A percentile compares a stretch with the other conserved stretches of the same genome.
These are phyloP conservation scores for Meandrusa payeni DNA, from an alignment of 2,888 invertebrate species.

Conservation along the genomic window DNA sequence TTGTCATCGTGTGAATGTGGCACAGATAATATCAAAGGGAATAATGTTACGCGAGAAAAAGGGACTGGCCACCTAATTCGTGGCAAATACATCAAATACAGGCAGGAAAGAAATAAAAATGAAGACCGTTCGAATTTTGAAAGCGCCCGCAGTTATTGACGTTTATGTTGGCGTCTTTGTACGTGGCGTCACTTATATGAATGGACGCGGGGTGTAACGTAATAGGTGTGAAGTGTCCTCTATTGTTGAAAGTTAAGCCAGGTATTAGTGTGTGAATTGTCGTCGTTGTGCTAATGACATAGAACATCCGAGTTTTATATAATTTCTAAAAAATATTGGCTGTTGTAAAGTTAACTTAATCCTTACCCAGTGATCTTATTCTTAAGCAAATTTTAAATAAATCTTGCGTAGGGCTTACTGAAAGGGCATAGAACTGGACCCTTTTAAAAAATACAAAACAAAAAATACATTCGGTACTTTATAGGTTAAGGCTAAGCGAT, in stretches of 20 bases:
- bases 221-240: constrained; percentile 77
- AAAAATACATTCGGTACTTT: too few species aligned
- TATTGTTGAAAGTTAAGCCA: constrained; percentile 60
- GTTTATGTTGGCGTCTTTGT: constrained; percentile 73
- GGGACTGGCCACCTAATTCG: constrained; percentile 71
- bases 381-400: too few species aligned
- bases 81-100: constrained; percentile 72
- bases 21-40: constrained; percentile 51
- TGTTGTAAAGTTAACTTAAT: too few species aligned
- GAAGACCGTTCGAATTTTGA: constrained; percentile 37
- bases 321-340: too few species aligned
- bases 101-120: constrained; percentile 50
- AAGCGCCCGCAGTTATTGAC: constrained; percentile 64
- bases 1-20: constrained; percentile 65
- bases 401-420: too few species aligned
- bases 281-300: background rate
- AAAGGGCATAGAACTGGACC: too few species aligned
- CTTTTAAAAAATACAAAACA: too few species aligned
- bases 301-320: background rate
- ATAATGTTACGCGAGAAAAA: constrained; percentile 49
- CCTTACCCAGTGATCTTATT: too few species aligned
- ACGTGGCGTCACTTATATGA: constrained; percentile 69
- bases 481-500: too few species aligned
- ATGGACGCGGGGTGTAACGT: constrained; percentile 66
- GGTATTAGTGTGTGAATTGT: constrained; percentile 47